A percentile compares a stretch with the other conserved stretches of the same genome.
These are phyloP conservation scores for Mystacornis crossleyi DNA, from an alignment of 2,113 vertebrate genomes.

Conservation along the genomic window DNA sequence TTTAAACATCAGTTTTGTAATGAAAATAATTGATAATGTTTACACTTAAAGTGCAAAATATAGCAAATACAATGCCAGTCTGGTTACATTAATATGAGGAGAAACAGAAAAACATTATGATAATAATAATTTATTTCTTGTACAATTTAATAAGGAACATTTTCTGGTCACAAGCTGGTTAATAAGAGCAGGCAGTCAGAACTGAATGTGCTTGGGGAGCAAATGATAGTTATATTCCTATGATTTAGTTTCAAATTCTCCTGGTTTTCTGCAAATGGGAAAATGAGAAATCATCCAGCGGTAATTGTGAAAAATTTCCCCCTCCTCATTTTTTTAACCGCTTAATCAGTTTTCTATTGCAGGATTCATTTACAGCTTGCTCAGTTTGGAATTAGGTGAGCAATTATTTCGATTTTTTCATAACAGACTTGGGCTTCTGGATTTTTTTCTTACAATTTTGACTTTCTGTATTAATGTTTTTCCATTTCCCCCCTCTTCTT, in stretches of 20 bases:
- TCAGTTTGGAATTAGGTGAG: neutral
- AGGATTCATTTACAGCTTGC: neutral
- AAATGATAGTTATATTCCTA: constrained; percentile 9
- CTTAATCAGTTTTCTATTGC: neutral
- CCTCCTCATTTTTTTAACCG: neutral
- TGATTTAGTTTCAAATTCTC: constrained; percentile 12
- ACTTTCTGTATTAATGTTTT: neutral
- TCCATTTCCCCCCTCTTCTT: neutral
- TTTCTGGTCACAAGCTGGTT: constrained; percentile 33
- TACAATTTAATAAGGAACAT: constrained; percentile 36
- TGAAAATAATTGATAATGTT: neutral
- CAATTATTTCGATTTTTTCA: neutral
- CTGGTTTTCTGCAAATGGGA: neutral
- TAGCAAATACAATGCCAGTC: neutral
- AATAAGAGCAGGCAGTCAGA: constrained; percentile 50
- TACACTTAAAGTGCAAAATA: neutral
- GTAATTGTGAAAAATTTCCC: neutral
- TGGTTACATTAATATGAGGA: neutral
- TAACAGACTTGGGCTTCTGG: neutral
- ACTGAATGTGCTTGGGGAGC: neutral
- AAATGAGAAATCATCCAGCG: neutral
- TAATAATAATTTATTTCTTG: constrained; percentile 41
- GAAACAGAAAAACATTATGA: neutral
- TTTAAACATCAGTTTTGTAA: neutral
- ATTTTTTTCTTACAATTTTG: neutral